phyloP scores from a whole-genome alignment of 2,113 vertebrate species.

The Pardalotus punctatus region DNA sequence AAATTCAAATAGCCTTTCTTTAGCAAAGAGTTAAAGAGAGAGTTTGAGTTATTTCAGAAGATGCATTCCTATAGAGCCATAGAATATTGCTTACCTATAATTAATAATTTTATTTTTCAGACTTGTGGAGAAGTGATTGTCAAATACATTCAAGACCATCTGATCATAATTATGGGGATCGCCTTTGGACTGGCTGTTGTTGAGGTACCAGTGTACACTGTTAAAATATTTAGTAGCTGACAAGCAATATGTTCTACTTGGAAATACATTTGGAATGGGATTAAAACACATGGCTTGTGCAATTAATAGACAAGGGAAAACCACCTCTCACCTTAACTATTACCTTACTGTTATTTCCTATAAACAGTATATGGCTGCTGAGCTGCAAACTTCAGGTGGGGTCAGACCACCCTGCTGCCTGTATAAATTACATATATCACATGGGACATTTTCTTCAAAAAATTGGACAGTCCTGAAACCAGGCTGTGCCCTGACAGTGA shows the following conservation, averaged over 20 bases:
- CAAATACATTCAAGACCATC: background rate
- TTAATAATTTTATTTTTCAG: slow-evolving; percentile 57
- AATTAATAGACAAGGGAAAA: background rate
- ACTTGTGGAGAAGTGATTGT: slow-evolving; percentile 23
- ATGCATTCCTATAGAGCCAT: background rate
- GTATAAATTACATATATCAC: background rate
- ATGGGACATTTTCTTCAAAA: background rate
- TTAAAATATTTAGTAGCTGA: background rate
- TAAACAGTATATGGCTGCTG: background rate
- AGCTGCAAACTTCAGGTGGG: background rate
- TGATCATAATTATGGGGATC: slow-evolving; percentile 60
- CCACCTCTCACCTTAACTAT: background rate
- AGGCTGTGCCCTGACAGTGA: background rate
- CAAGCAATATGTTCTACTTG: background rate
- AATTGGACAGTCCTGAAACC: background rate
- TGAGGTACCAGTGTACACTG: slow-evolving; percentile 67
- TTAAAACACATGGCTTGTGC: slow-evolving; percentile 18
- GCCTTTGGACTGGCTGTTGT: slow-evolving; percentile 75
- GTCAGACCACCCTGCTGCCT: background rate
- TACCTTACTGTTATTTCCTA: background rate
- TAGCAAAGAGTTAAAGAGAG: background rate
- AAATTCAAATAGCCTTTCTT: background rate
- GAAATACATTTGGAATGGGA: background rate
- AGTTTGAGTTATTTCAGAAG: background rate
- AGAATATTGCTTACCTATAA: background rate